Evolutionary conservation across 2,113 vertebrate species (phyloP), one percentile per base, ranked within the genome.

Genomic region (Leucopsar rothschildi): DNA sequence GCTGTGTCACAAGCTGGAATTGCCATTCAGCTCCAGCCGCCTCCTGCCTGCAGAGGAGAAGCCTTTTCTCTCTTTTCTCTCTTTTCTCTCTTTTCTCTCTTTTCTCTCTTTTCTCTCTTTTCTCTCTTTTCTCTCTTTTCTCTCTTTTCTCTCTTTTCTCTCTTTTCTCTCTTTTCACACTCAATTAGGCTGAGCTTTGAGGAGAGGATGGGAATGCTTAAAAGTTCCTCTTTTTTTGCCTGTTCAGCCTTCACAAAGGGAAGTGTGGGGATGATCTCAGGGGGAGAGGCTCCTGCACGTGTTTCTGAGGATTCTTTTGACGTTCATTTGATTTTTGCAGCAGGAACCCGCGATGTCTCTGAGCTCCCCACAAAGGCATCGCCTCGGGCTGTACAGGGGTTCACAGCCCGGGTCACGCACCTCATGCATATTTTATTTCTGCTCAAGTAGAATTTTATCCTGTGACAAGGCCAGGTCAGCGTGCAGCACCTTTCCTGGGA

Each of bases 121-220:
- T 3, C 45, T 47, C 21, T 77, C 1, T 71, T 89, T 90, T 15
- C 49, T 50, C 39, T 12, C 39, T 40, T 40, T 40, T 40, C 40
- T 40, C 24, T 22, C 45, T 23, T 47, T 47, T 3, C 45, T 47
- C 22, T 77, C 1, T 71, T 89, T 88, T 15, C 49, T 50, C 49
- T 13, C 24, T 50, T 25, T 50, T 87, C 90, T 80, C 90, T 65
- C 95, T 91, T 89, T 94, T 93, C 80, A n/a, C 77, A 24, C 86
- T 91, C 95, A 93, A 80, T 95, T 82, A 96, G 87, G 76, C 90
- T 66, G 80, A 72, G 93, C 94, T 96, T 94, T 95, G 93, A 96
- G 96, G 82, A 85, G 42, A 73, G 55, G 44, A 66, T 47, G 76
- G 65, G 88, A 94, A 94, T 45, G 73, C 85, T 91, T 84, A 77